Evolutionary conservation across 2,113 vertebrate genomes (phyloP).

Genomic region (Cheirogaleus medius): DNA sequence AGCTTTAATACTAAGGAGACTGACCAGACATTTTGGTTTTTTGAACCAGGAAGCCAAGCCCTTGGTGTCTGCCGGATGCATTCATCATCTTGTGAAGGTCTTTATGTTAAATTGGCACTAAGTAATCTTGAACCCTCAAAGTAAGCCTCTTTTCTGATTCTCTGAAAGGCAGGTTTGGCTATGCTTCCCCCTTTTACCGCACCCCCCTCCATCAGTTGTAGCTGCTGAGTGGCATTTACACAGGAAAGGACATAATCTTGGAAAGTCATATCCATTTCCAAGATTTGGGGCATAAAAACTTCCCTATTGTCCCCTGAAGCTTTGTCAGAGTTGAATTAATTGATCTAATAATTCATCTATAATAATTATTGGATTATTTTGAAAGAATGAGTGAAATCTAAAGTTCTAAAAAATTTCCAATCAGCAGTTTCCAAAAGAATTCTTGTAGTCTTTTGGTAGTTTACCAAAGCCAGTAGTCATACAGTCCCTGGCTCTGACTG

Average conservation of each 20-base stretch:
- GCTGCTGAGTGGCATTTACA: neutral
- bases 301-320: neutral
- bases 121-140: neutral
- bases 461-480: conserved; percentile 16
- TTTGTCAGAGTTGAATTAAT: neutral
- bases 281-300: neutral
- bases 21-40: neutral
- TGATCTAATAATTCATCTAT: neutral
- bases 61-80: neutral
- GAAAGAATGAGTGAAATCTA: neutral
- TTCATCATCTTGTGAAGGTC: neutral
- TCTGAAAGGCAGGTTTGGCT: neutral
- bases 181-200: neutral
- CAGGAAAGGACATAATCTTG: neutral
- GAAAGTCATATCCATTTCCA: neutral
- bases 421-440: neutral
- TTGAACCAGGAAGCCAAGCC: neutral
- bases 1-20: neutral
- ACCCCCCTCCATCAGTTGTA: too few relatives aligned
- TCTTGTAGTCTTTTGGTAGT: neutral
- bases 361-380: neutral
- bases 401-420: neutral
- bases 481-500: neutral
- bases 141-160: neutral
- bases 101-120: neutral